Conservation (phyloP, 1,140 invertebrate genomes). For the Brachionus asplanchnoidis region DNA sequence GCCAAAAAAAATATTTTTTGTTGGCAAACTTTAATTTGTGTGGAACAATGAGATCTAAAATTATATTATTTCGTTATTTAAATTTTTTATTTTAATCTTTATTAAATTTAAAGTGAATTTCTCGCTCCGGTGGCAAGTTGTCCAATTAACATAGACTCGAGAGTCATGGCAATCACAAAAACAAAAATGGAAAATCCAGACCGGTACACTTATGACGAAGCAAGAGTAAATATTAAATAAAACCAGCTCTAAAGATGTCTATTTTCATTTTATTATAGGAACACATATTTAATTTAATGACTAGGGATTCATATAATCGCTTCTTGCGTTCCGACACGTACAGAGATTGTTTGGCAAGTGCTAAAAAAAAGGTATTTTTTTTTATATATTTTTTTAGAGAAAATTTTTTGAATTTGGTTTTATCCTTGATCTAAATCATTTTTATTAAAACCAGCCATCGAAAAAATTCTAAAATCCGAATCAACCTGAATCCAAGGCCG, state of each 20-base stretch:
- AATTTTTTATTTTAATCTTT: background rate
- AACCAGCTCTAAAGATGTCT: background rate
- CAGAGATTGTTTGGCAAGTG: slow-evolving; percentile 19
- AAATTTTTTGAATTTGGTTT: background rate
- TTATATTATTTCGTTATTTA: background rate
- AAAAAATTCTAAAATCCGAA: slow-evolving; percentile 26
- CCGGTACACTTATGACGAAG: slow-evolving; percentile 93
- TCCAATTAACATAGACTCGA: slow-evolving; percentile 91
- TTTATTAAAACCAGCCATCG: slow-evolving; percentile 16
- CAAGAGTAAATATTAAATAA: slow-evolving; percentile 67
- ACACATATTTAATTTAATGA: slow-evolving; percentile 98
- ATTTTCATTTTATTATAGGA: slow-evolving; percentile 63
- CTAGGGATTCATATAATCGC: slow-evolving; percentile 93
- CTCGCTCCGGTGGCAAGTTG: slow-evolving; percentile 85
- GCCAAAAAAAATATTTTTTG: too few species aligned
- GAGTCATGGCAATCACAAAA: slow-evolving; percentile 68
- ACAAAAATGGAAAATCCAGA: slow-evolving; percentile 65
- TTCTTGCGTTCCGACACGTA: slow-evolving; percentile 98
- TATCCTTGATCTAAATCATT: background rate
- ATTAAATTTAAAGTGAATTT: slow-evolving; percentile 68
- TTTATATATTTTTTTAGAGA: background rate
- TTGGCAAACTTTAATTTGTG: too few species aligned
- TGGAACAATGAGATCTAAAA: too few species aligned
- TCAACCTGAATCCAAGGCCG: background rate
- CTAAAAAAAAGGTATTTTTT: slow-evolving; percentile 17